Evolutionary conservation across 2,888 invertebrate genomes (phyloP).

Genomic region (Ectemnius cavifrons): DNA sequence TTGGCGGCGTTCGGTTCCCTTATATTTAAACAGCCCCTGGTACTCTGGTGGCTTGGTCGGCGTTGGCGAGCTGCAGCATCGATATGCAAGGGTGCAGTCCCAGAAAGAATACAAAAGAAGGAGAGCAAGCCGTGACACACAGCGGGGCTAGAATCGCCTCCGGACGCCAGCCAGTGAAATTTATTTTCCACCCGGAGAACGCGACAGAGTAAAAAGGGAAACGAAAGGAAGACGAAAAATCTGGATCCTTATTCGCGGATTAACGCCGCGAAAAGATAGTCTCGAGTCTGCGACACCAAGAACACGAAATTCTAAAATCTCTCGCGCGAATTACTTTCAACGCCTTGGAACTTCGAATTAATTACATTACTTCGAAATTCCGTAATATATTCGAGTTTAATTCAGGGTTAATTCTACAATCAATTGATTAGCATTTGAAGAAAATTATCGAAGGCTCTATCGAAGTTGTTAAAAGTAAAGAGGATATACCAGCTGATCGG

Average conservation of each 20-base stretch:
- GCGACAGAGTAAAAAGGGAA: background rate
- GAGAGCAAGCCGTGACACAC: slow-evolving; percentile 8
- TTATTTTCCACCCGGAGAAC: slow-evolving; percentile 34
- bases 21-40: slow-evolving; percentile 47
- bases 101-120: slow-evolving; percentile 10
- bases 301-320: too few species aligned
- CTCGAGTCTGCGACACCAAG: too few species aligned
- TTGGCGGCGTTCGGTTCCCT: slow-evolving; percentile 14
- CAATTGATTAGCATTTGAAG: too few species aligned
- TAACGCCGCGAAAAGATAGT: background rate
- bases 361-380: too few species aligned
- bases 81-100: slow-evolving; percentile 33
- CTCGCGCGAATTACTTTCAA: too few species aligned
- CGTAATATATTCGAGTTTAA: too few species aligned
- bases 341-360: too few species aligned
- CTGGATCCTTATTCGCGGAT: too few species aligned
- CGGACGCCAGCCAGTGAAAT: slow-evolving; percentile 28
- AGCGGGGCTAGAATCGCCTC: slow-evolving; percentile 13
- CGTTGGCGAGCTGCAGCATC: slow-evolving; percentile 10
- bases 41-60: slow-evolving; percentile 14
- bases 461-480: too few species aligned
- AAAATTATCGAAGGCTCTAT: too few species aligned
- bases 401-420: too few species aligned
- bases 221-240: slow-evolving; percentile 10
- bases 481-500: too few species aligned